phyloP scores from a whole-genome alignment of 2,113 vertebrate genomes.

The zebrafish (Danio rerio) region GRCz12tu NC_133180.1:28605001-28605500 shows the following conservation, averaged over 20 bases:
- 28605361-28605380: slow-evolving; percentile 22
- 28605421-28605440: slow-evolving; percentile 44
- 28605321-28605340: slow-evolving; percentile 38
- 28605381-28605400: slow-evolving; percentile 5
- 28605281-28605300: not conserved
- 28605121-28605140: too few species aligned
- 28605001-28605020: too few species aligned
- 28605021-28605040: too few species aligned
- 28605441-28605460: slow-evolving; percentile 37
- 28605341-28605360: slow-evolving; percentile 36
- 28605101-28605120: too few species aligned
- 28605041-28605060: too few species aligned
- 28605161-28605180: too few species aligned
- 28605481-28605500: not conserved
- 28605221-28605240: slow-evolving; percentile 42
- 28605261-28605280: not conserved
- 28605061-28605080: too few species aligned
- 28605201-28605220: not conserved
- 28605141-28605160: too few species aligned
- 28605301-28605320: not conserved
- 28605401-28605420: slow-evolving; percentile 44
- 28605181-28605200: not conserved
- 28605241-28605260: not conserved
- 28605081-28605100: too few species aligned
- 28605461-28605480: slow-evolving; percentile 16